These are phyloP conservation scores for Phenganax stokvisi DNA, from an alignment of 92 coral and sea anemone genomes.

Conservation along the genomic window DNA sequence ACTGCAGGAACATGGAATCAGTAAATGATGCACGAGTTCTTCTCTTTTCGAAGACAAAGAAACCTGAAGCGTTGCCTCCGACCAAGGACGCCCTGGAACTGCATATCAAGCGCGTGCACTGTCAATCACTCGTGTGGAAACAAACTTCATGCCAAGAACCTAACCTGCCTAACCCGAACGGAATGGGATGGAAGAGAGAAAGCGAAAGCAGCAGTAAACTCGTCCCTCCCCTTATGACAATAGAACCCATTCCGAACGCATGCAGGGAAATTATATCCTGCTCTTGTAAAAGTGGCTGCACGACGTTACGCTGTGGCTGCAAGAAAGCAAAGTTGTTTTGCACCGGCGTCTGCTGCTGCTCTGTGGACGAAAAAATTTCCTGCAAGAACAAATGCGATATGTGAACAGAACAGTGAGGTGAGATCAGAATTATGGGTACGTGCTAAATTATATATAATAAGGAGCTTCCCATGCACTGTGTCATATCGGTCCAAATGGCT, in stretches of 20 bases:
- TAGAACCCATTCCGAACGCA: slow-evolving; percentile 49
- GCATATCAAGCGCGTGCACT: slow-evolving; percentile 42
- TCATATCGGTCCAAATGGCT: too few relatives aligned
- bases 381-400: not conserved
- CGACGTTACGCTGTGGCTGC: slow-evolving; percentile 48
- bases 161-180: slow-evolving; percentile 17
- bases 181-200: slow-evolving; percentile 37
- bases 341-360: slow-evolving; percentile 13
- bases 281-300: slow-evolving; percentile 47
- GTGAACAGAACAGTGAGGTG: too few relatives aligned
- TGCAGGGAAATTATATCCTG: slow-evolving; percentile 56
- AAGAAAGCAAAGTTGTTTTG: slow-evolving; percentile 20
- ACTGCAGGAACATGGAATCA: slow-evolving; percentile 32
- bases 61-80: slow-evolving; percentile 36
- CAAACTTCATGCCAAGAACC: slow-evolving; percentile 27
- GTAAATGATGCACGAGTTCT: slow-evolving; percentile 37
- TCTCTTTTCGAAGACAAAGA: slow-evolving; percentile 30
- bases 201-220: slow-evolving; percentile 35
- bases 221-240: slow-evolving; percentile 46
- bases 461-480: too few relatives aligned
- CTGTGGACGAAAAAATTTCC: not conserved
- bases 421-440: too few relatives aligned
- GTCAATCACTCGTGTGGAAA: slow-evolving; percentile 45
- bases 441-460: too few relatives aligned
- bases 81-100: slow-evolving; percentile 31